Percentiles rank a stretch among this genome's conserved stretches.
Conservation (phyloP, 2,113 vertebrate species). For the Poeciliopsis prolifica region DNA sequence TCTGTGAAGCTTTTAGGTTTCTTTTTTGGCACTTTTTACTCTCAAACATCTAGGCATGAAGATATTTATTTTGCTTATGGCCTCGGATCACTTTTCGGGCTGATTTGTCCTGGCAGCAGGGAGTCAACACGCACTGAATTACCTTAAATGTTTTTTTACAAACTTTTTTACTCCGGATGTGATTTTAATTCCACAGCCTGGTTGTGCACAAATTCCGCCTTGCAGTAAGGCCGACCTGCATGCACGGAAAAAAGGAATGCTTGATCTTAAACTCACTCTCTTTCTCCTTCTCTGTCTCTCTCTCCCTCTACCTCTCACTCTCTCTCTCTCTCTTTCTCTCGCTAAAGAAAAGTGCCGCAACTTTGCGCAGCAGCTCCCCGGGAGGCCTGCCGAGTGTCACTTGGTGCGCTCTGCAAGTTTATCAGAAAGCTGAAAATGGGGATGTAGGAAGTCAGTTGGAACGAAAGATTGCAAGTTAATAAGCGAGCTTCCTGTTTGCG, state of each 20-base stretch:
- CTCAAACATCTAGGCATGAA: neutral
- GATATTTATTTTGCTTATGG: neutral
- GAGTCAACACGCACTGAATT: neutral
- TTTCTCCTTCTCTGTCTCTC: too few relatives aligned
- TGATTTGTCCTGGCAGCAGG: neutral
- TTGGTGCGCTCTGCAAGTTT: conserved; percentile 6
- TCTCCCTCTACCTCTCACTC: too few relatives aligned
- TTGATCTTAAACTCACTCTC: neutral
- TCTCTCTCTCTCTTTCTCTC: too few relatives aligned
- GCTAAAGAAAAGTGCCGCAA: neutral
- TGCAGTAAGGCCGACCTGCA: neutral
- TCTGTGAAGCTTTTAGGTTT: neutral
- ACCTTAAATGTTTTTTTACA: neutral
- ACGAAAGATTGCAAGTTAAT: conserved; percentile 1
- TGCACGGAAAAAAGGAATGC: neutral
- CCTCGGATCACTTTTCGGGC: neutral
- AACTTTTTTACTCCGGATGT: neutral
- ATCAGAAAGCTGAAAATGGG: neutral
- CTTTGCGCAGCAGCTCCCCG: neutral
- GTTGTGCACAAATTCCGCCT: neutral
- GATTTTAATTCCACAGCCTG: neutral
- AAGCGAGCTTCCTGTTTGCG: conserved; percentile 21
- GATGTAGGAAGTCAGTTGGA: neutral
- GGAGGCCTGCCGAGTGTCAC: conserved; percentile 22
- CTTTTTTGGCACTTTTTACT: neutral